Evolutionary conservation across 2,888 invertebrate species (phyloP).

Genomic region (Poecilobothrus nobilitatus): DNA sequence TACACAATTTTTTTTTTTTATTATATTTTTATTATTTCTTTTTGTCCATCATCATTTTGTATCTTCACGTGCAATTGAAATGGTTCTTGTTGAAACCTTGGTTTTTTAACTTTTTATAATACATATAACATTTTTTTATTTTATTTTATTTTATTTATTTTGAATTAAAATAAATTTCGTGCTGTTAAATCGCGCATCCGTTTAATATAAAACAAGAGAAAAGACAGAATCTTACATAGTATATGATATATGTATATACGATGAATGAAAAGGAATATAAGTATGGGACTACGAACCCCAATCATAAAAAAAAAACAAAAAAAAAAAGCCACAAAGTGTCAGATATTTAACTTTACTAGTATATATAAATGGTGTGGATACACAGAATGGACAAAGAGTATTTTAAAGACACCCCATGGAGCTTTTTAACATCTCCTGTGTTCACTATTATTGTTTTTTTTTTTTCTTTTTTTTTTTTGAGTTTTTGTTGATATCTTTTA

Average conservation of each 20-base stretch:
- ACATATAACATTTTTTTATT: neutral
- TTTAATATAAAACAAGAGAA: neutral
- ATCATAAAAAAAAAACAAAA: neutral
- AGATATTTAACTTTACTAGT: neutral
- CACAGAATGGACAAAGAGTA: neutral
- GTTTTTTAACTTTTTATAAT: too few relatives aligned
- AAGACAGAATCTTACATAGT: too few relatives aligned
- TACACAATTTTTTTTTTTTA: too few relatives aligned
- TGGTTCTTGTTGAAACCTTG: neutral
- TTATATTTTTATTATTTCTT: too few relatives aligned
- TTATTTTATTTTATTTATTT: neutral
- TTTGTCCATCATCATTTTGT: neutral
- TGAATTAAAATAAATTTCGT: constrained; percentile 1
- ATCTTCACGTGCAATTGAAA: neutral
- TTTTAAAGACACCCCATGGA: neutral
- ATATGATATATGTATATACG: too few relatives aligned
- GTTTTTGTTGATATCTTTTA: neutral
- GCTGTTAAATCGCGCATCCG: constrained; percentile 6
- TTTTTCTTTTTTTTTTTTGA: neutral
- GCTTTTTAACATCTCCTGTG: neutral
- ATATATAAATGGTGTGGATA: too few relatives aligned
- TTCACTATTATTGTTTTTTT: neutral
- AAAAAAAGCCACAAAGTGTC: neutral
- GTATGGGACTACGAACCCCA: too few relatives aligned
- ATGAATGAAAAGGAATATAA: too few relatives aligned